Percentiles rank a stretch among this genome's conserved stretches.
Conservation (phyloP, 2,888 invertebrate genomes). For the Caenorhabditis angaria region DNA sequence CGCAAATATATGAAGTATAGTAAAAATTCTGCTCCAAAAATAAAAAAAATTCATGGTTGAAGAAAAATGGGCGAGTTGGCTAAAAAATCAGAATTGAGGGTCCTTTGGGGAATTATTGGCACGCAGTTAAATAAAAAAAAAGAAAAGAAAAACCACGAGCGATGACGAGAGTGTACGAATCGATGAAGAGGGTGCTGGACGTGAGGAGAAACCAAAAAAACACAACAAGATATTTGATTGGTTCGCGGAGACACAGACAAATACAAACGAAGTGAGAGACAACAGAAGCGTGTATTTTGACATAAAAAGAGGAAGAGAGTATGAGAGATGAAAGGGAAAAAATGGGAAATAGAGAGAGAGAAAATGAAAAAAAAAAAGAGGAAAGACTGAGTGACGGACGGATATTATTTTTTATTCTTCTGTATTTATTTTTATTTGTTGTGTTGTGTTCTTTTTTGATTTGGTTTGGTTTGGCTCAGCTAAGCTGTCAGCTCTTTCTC, state of each 20-base stretch:
- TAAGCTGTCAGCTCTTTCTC: no score
- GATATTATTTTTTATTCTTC: conserved; percentile 4
- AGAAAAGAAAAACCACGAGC: background rate
- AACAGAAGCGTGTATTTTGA: background rate
- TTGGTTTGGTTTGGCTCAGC: background rate
- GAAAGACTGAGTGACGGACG: background rate
- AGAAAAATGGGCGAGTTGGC: no score
- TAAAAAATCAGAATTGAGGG: conserved; percentile 2
- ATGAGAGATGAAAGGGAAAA: background rate
- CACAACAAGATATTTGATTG: background rate
- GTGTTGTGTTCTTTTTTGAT: background rate
- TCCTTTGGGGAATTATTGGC: conserved; percentile 3
- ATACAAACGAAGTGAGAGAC: background rate
- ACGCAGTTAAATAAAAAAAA: background rate
- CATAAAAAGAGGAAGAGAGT: background rate
- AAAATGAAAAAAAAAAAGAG: background rate
- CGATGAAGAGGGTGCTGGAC: conserved; percentile 8
- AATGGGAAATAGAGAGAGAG: background rate
- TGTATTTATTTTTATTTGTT: conserved; percentile 2
- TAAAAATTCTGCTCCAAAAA: background rate
- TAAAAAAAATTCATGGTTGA: background rate
- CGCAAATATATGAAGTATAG: conserved; percentile 4
- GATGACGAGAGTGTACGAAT: conserved; percentile 1
- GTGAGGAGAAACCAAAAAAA: background rate
- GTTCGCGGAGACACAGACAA: background rate